phyloP scores from a whole-genome alignment of 2,113 vertebrate genomes.

The Nannospalax galili region DNA sequence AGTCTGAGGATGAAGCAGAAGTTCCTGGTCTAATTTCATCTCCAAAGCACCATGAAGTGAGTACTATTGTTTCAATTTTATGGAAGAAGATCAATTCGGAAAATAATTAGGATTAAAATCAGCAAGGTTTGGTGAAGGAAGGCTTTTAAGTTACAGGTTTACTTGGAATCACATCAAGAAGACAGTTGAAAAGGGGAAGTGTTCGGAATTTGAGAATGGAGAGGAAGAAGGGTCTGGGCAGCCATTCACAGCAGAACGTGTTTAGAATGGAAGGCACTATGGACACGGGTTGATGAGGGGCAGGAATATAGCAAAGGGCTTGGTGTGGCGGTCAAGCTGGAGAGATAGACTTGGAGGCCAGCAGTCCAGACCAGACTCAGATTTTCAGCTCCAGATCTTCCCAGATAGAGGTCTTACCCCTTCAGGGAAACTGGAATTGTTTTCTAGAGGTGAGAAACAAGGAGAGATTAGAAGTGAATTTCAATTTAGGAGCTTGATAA shows the following conservation, averaged over 20 bases:
- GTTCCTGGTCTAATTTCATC: neutral
- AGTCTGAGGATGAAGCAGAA: neutral
- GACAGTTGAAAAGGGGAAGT: neutral
- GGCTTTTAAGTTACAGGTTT: neutral
- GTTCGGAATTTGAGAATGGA: neutral
- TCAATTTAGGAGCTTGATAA: conserved; percentile 56
- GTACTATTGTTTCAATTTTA: neutral
- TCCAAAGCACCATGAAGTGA: no score
- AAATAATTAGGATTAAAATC: neutral
- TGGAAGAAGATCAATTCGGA: neutral
- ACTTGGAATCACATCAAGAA: no score
- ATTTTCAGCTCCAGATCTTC: neutral
- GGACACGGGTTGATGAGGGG: neutral
- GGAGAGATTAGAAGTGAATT: conserved; percentile 57
- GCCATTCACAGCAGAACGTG: no score
- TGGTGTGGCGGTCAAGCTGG: neutral
- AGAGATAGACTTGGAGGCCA: neutral
- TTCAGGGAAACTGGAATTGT: neutral
- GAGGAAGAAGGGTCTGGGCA: neutral
- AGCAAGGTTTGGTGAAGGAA: neutral
- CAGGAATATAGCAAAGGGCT: neutral
- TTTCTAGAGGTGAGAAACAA: conserved; percentile 56
- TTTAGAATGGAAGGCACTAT: neutral
- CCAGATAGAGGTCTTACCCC: neutral
- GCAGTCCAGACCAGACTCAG: neutral